phyloP scores from a whole-genome alignment of 1,140 invertebrate species.

The Drosophila kanapiae region DNA sequence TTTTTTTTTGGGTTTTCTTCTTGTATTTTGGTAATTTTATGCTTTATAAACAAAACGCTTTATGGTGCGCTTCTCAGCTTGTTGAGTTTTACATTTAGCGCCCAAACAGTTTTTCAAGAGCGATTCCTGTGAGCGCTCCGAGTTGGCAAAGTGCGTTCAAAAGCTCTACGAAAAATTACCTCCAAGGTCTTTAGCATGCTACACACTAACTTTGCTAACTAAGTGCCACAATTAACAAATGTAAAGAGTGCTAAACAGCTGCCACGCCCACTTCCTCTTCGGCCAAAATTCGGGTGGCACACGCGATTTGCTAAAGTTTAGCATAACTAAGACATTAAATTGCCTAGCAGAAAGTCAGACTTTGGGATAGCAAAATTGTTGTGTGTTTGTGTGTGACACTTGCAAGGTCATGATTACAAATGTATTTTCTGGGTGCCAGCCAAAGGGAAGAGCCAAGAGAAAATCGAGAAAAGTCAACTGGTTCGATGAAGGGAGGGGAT shows the following conservation, averaged over 20 bases:
- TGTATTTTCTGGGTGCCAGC: constrained; percentile 37
- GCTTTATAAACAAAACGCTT: constrained; percentile 47
- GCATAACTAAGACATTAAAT: constrained; percentile 58
- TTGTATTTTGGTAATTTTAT: constrained; percentile 34
- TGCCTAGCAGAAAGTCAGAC: not conserved
- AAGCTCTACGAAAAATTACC: too few relatives aligned
- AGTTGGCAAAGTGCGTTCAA: not conserved
- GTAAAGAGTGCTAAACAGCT: constrained; percentile 44
- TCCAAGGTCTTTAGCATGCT: constrained; percentile 15
- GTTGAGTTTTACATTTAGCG: constrained; percentile 26
- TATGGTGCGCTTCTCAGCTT: constrained; percentile 45
- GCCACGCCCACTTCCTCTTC: constrained; percentile 31
- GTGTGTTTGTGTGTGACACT: constrained; percentile 31
- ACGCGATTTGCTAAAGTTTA: constrained; percentile 47
- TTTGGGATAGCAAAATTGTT: not conserved
- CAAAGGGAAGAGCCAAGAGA: constrained; percentile 24
- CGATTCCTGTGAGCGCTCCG: not conserved
- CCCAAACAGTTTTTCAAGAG: constrained; percentile 8
- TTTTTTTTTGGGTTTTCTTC: constrained; percentile 13
- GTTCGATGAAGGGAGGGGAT: not conserved
- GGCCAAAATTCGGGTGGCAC: constrained; percentile 44
- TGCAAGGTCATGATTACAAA: constrained; percentile 49
- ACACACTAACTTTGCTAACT: constrained; percentile 38
- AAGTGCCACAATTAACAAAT: constrained; percentile 51
- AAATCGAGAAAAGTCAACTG: constrained; percentile 21